Evolutionary conservation across 2,888 invertebrate genomes (phyloP).

Genomic region (Melipona bicolor): DNA sequence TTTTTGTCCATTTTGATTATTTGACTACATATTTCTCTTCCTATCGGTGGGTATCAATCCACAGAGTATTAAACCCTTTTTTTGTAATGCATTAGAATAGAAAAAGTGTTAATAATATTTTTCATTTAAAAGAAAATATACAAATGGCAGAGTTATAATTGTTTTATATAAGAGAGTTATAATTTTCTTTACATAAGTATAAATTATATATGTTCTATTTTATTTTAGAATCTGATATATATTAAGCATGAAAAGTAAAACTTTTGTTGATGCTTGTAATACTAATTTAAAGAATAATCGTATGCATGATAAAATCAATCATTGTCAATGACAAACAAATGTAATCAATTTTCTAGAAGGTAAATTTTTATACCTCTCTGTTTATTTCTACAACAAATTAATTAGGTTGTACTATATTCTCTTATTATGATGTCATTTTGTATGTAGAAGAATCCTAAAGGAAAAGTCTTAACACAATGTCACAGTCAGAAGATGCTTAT

Average conservation of each 20-base stretch:
- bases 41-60: background rate
- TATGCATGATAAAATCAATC: constrained; percentile 41
- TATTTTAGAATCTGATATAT: constrained; percentile 40
- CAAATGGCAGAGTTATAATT: background rate
- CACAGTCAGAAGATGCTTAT: constrained; percentile 63
- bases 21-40: background rate
- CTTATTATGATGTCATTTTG: constrained; percentile 18
- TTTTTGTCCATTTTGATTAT: background rate
- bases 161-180: background rate
- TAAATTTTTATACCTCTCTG: constrained; percentile 18
- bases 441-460: constrained; percentile 27
- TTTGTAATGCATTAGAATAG: background rate
- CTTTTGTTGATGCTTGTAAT: constrained; percentile 30
- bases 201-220: constrained; percentile 26
- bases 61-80: too few relatives aligned
- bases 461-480: constrained; percentile 46
- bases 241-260: constrained; percentile 41
- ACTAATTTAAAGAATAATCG: constrained; percentile 27
- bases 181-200: background rate
- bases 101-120: background rate
- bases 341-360: constrained; percentile 36
- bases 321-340: constrained; percentile 53
- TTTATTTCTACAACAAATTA: background rate
- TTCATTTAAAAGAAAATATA: background rate
- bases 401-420: constrained; percentile 3